These are phyloP conservation scores for Brachionus paranguensis DNA, from an alignment of 1,140 invertebrate species.

Conservation along the genomic window DNA sequence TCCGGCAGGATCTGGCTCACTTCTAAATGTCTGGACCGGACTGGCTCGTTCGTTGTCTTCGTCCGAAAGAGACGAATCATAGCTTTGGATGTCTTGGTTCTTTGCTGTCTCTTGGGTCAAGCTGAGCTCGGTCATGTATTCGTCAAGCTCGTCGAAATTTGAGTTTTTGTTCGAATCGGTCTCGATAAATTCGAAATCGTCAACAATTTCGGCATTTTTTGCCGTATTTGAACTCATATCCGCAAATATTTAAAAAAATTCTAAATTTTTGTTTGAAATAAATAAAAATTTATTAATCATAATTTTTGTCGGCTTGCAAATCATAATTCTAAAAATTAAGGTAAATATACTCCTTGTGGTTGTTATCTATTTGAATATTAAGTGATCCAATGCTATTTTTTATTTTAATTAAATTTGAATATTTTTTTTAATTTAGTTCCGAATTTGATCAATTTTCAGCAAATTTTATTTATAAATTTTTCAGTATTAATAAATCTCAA, in stretches of 20 bases:
- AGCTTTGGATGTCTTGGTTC: neutral
- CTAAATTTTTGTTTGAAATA: neutral
- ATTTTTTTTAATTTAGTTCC: too few relatives aligned
- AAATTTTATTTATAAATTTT: too few relatives aligned
- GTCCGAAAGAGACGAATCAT: neutral
- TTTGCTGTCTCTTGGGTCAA: neutral
- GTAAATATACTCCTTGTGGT: neutral
- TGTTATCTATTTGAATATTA: neutral
- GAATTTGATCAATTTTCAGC: too few relatives aligned
- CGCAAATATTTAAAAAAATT: neutral
- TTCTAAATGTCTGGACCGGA: neutral
- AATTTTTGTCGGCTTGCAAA: neutral
- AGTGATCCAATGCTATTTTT: too few relatives aligned
- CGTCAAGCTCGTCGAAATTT: conserved; percentile 1
- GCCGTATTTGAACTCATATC: neutral
- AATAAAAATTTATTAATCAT: neutral
- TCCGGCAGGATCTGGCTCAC: neutral
- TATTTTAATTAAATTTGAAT: too few relatives aligned
- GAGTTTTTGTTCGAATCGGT: neutral
- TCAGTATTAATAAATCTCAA: too few relatives aligned
- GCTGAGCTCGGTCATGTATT: neutral
- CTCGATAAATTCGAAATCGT: neutral
- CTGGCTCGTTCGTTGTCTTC: neutral
- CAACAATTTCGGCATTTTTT: neutral
- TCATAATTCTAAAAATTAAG: neutral